Evolutionary conservation across 1,140 invertebrate species (phyloP).

Genomic region (Anastatus disparis): DNA sequence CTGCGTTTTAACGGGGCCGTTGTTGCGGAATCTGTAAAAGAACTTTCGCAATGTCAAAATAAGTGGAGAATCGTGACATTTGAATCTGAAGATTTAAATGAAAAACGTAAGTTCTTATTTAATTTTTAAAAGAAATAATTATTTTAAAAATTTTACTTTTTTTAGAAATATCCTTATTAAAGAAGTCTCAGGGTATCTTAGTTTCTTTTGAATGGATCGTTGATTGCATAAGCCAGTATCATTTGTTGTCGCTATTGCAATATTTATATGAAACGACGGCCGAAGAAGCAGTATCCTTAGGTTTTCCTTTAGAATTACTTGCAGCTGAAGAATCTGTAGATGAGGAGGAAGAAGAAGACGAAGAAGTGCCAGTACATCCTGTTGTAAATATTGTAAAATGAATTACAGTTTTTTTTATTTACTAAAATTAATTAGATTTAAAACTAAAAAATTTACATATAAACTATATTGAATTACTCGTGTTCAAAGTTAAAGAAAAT

Average conservation of each 20-base stretch:
- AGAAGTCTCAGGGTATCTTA: not conserved
- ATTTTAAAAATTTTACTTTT: conserved; percentile 6
- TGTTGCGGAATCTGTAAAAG: not conserved
- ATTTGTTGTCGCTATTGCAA: conserved; percentile 45
- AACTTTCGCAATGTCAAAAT: conserved; percentile 5
- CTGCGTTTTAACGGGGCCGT: conserved; percentile 10
- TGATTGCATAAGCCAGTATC: conserved; percentile 55
- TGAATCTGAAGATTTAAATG: conserved; percentile 19
- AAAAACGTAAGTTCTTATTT: conserved; percentile 20
- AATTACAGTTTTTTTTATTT: too few relatives aligned
- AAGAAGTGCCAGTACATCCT: too few relatives aligned
- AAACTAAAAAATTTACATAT: too few relatives aligned
- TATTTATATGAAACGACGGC: conserved; percentile 45
- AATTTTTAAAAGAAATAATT: conserved; percentile 6
- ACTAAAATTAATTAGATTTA: too few relatives aligned
- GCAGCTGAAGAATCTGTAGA: conserved; percentile 45
- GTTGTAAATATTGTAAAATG: too few relatives aligned
- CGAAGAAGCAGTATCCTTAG: conserved; percentile 29
- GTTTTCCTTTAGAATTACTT: conserved; percentile 44
- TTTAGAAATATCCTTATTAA: conserved; percentile 21
- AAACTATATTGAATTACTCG: too few relatives aligned
- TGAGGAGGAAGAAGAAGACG: conserved; percentile 3
- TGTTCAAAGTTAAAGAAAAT: too few relatives aligned
- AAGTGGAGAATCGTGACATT: conserved; percentile 22
- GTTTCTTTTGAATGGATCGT: conserved; percentile 51